phyloP scores from a whole-genome alignment of 2,113 vertebrate species.

The Stictonetta naevosa region DNA sequence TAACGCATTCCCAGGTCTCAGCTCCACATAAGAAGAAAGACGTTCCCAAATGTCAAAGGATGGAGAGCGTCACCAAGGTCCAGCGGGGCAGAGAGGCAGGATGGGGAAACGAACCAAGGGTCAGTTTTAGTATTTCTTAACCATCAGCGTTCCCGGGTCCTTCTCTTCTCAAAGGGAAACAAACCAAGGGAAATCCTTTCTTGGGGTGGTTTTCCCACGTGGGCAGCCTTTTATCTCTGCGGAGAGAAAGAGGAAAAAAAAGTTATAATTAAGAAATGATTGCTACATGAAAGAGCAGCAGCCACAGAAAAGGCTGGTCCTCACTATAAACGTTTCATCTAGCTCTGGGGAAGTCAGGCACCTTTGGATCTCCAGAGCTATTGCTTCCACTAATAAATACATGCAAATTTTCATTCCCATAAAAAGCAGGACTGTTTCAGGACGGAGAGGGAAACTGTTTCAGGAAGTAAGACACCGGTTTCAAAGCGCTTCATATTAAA shows the following conservation, averaged over 20 bases:
- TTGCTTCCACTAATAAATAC: background rate
- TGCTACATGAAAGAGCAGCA: background rate
- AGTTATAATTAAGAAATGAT: background rate
- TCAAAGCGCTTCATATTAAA: background rate
- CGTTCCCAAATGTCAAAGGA: background rate
- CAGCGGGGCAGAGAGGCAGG: background rate
- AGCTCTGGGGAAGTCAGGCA: background rate
- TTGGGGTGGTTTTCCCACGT: slow-evolving; percentile 43
- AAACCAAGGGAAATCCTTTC: slow-evolving; percentile 25
- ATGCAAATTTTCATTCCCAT: background rate
- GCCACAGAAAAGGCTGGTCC: background rate
- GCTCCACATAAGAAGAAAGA: slow-evolving; percentile 75
- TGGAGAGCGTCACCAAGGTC: background rate
- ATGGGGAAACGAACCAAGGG: background rate
- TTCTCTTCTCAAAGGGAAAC: slow-evolving; percentile 39
- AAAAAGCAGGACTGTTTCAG: background rate
- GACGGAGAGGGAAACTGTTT: background rate
- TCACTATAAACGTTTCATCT: background rate
- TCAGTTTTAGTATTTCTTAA: background rate
- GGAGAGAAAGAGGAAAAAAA: background rate
- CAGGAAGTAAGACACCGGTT: background rate
- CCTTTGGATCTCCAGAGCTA: background rate
- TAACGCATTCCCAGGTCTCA: slow-evolving; percentile 80
- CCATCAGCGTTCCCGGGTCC: background rate
- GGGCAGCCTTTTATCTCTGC: slow-evolving; percentile 42